Evolutionary conservation across 2,113 vertebrate species (phyloP).

Genomic region (Nipponia nippon): DNA sequence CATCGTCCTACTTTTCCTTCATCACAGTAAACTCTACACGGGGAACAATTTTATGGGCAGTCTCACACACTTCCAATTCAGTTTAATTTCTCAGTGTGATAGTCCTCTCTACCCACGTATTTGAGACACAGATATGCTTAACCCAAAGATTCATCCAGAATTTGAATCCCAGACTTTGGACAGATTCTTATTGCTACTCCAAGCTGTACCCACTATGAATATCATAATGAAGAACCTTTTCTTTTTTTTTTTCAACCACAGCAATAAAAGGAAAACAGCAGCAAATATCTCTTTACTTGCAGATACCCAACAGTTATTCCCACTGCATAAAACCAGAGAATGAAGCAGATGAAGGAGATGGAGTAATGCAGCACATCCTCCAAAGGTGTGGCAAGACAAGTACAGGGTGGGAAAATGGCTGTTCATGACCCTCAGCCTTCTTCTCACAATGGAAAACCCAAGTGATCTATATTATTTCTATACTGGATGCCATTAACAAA

Average conservation of each 20-base stretch:
- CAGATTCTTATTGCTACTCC: not conserved
- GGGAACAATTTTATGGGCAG: not conserved
- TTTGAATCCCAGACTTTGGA: not conserved
- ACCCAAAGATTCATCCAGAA: not conserved
- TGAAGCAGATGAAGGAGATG: not conserved
- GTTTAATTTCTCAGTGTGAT: not conserved
- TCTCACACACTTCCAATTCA: not conserved
- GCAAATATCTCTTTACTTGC: not conserved
- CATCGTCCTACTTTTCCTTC: not conserved
- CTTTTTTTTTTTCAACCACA: not conserved
- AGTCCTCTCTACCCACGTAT: not conserved
- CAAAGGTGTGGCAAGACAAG: not conserved
- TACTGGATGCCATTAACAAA: not conserved
- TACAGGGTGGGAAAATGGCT: not conserved
- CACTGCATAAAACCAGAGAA: not conserved
- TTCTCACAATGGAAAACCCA: not conserved
- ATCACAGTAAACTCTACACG: not conserved
- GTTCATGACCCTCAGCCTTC: not conserved
- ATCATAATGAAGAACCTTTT: not conserved
- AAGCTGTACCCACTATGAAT: not conserved
- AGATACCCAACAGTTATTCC: not conserved
- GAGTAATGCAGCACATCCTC: not conserved
- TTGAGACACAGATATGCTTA: not conserved
- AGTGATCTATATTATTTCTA: not conserved
- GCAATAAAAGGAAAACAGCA: not conserved